These are phyloP conservation scores for Lates japonicus DNA, from an alignment of 2,797 vertebrate species.

Conservation along the genomic window DNA sequence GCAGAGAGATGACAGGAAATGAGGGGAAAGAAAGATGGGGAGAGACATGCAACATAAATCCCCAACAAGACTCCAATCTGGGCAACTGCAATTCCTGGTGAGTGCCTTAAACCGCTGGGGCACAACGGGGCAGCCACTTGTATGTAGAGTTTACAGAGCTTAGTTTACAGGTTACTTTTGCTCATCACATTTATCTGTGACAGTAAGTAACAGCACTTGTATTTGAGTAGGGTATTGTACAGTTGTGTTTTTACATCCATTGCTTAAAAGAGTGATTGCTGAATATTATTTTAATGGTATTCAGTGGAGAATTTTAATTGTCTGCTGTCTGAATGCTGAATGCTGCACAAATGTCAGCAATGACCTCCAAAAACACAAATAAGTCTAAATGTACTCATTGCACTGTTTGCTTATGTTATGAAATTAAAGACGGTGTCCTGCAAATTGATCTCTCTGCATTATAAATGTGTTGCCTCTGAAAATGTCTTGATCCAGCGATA, in stretches of 20 bases:
- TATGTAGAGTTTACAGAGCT: conserved; percentile 8
- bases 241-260: no score
- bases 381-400: conserved; percentile 15
- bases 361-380: conserved; percentile 12
- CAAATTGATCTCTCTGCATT: not conserved
- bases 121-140: not conserved
- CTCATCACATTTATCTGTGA: conserved; percentile 4
- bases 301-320: not conserved
- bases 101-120: not conserved
- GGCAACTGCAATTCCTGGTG: conserved; percentile 6
- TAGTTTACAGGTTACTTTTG: not conserved
- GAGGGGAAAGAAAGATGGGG: not conserved
- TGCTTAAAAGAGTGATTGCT: not conserved
- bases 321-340: conserved; percentile 15
- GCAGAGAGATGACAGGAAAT: conserved; percentile 13
- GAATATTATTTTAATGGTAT: not conserved
- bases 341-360: conserved; percentile 27
- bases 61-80: not conserved
- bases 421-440: not conserved
- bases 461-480: not conserved
- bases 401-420: conserved; percentile 4
- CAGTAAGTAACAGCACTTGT: not conserved
- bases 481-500: no score
- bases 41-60: not conserved
- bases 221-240: no score